Evolutionary conservation across 2,797 vertebrate species (phyloP).

Genomic region (Crenichthys baileyi): DNA sequence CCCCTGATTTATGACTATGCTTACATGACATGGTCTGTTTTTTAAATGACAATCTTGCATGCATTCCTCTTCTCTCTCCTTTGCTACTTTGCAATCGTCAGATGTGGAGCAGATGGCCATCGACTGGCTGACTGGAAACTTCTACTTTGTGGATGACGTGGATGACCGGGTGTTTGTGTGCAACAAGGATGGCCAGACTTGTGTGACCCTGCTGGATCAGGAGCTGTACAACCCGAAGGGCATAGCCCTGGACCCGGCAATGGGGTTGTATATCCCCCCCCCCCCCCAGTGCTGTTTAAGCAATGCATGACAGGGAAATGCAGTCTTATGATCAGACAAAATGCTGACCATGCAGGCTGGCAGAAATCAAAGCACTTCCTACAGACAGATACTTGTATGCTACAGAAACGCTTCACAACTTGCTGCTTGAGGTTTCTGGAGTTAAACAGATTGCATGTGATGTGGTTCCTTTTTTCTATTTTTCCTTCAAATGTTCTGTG

Average conservation of each 20-base stretch:
- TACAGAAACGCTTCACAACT: slow-evolving; percentile 19
- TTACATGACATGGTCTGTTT: slow-evolving; percentile 18
- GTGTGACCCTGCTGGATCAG: slow-evolving; percentile 93
- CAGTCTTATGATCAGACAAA: slow-evolving; percentile 52
- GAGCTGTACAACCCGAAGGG: slow-evolving; percentile 97
- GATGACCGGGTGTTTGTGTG: slow-evolving; percentile 97
- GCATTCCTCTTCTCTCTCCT: background rate
- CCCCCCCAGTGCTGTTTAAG: slow-evolving; percentile 31
- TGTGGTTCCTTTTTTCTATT: slow-evolving; percentile 48
- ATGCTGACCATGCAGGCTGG: slow-evolving; percentile 58
- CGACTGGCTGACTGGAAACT: slow-evolving; percentile 98
- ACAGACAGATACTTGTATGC: slow-evolving; percentile 26
- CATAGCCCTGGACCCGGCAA: slow-evolving; percentile 93
- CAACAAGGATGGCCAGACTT: slow-evolving; percentile 92
- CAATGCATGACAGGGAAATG: slow-evolving; percentile 31
- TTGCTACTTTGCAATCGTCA: slow-evolving; percentile 56
- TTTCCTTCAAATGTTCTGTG: background rate
- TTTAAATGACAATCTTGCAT: slow-evolving; percentile 16
- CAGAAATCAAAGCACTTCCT: slow-evolving; percentile 48
- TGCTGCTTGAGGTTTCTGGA: slow-evolving; percentile 45
- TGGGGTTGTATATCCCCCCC: slow-evolving; percentile 86
- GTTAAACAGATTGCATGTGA: slow-evolving; percentile 12
- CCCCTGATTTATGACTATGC: background rate
- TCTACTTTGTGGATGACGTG: slow-evolving; percentile 98
- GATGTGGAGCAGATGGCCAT: slow-evolving; percentile 99